Evolutionary conservation across 2,888 invertebrate species (phyloP), one percentile per base, ranked within the genome.

Genomic region (Harpagoxenus sublaevis): DNA sequence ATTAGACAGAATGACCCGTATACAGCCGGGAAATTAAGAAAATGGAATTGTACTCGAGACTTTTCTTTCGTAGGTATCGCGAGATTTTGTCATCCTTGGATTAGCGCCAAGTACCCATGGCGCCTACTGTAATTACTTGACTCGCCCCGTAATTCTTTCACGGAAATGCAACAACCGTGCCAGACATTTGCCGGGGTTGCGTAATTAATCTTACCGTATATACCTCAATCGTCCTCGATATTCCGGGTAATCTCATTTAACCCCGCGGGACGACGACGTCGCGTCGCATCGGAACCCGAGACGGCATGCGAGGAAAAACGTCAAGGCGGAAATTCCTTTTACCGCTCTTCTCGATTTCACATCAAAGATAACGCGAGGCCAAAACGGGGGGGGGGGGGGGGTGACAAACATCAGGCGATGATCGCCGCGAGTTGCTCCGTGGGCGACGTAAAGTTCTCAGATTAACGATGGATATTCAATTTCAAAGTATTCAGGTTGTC

Each of bases 391-490:
- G 9, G 23, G 6, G 23, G 5, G 31, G 10, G 23, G 42, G 42
- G 3, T n/a, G 15, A 18, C 57, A 73, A 60, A 48, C 35, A 4
- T 73, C 57, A 15, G 31, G 3, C 31, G 5, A 18, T 23, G 70
- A 55, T 70, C 5, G 28, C 6, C 12, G 39, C 10, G 12, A 73
- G 42, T 39, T 18, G 57, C 35, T 39, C 3, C 35, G 18, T 28
- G 39, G 31, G 45, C 42, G 51, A 9, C 3, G 51, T 18, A 18
- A 57, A 57, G 57, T 48, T 73, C 57, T 79, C 79, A 18, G 35
- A 57, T 79, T 79, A 78, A 78, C 55, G 45, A 35, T 35, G 31
- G 15, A 55, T 79, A 79, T 79, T 79, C 74, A 57, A 57, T 79
- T 73, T 79, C 74, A 79, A 73, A 79, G 55, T 18, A 39, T 63